These are phyloP conservation scores for Alces alces DNA, from an alignment of 2,113 vertebrate species.

Conservation along the genomic window DNA sequence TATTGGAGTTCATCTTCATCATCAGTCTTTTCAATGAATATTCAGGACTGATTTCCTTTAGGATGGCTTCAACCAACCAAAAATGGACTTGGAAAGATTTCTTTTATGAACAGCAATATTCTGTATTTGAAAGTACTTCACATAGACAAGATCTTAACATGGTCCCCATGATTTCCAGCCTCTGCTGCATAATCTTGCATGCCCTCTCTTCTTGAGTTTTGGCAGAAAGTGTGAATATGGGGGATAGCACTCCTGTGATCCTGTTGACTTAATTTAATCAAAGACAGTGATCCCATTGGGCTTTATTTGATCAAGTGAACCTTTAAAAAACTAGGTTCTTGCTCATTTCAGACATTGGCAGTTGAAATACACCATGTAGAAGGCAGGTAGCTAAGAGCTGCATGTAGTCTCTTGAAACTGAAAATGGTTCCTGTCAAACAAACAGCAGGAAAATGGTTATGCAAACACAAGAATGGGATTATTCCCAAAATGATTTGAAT, in stretches of 20 bases:
- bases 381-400: fast-evolving
- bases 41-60: background rate
- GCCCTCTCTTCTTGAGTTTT: background rate
- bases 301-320: background rate
- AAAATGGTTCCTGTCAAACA: background rate
- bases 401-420: fast-evolving
- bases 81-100: background rate
- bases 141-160: background rate
- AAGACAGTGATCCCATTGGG: background rate
- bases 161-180: fast-evolving
- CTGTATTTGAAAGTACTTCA: background rate
- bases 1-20: background rate
- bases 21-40: background rate
- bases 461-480: background rate
- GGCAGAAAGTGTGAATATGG: background rate
- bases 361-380: fast-evolving
- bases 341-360: background rate
- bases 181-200: background rate
- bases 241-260: background rate
- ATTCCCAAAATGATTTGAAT: background rate
- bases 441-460: background rate
- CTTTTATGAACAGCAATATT: background rate
- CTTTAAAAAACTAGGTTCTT: background rate
- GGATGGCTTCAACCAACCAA: background rate
- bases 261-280: background rate